Evolutionary conservation across 2,797 vertebrate species (phyloP), one percentile per base, ranked within the genome.

Genomic region (Danio kyathit): DNA sequence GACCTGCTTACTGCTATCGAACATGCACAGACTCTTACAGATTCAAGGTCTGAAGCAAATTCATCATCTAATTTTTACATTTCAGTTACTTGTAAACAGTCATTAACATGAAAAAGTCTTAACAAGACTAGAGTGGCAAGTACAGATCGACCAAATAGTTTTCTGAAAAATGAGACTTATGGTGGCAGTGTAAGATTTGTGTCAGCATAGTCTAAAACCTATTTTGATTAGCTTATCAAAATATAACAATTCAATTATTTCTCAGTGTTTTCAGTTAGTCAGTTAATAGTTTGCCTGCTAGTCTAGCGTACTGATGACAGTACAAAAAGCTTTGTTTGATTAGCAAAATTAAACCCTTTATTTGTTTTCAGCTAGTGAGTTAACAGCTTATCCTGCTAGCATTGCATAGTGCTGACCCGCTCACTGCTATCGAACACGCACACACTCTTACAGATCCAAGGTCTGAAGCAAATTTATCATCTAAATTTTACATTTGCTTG

Each of bases 1-100:
- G n/a, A 75, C 79, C 65, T 54, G 12, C 80, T 60, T 17, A 10
- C n/a, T 49, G 77, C 82, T 88, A 75, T 82, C 51, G 60, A 80
- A 82, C 71, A n/a, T n/a, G n/a, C n/a, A 72, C 44, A 74, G 17
- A 57, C 9, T 2, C 14, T 44, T 8, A 82, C 56, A 72, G 66
- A 63, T 13, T 44, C 44, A 41, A 72, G 29, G 59, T 61, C 61
- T 61, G 17, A 19, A 14, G 38, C 13, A 2, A 29, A 79, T 72
- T 72, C 12, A 54, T 29, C 57, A 44, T 72, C 16, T 17, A n/a
- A 48, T 61, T 61, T 11, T 17, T 38, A 51, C 44, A 48, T 75
- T 49, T 63, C 29, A 49, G 10, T n/a, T 63, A 54, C 43, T 60
- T 60, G 59, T 48, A 60, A 74, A 69, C 1, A 59, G 52, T 14